phyloP scores from a whole-genome alignment of 2,888 invertebrate species.

The Metallyticus violacea region DNA sequence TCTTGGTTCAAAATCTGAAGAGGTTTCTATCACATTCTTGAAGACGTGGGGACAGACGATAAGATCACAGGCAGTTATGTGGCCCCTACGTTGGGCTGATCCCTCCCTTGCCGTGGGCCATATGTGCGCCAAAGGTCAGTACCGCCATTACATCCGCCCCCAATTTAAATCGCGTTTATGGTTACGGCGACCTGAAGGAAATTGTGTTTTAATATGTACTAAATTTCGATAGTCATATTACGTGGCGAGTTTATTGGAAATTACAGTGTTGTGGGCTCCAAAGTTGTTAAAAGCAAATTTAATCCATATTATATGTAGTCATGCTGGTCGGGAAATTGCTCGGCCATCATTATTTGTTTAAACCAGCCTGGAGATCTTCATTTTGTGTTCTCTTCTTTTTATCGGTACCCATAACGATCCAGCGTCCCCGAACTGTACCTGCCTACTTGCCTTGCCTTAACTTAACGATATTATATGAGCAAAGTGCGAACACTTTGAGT shows the following conservation, averaged over 20 bases:
- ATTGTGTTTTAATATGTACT: slow-evolving; percentile 9
- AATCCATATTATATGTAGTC: background rate
- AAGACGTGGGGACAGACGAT: too few relatives aligned
- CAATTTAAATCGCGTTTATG: background rate
- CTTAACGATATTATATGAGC: too few relatives aligned
- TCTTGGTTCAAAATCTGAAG: too few relatives aligned
- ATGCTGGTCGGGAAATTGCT: background rate
- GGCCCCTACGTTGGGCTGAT: too few relatives aligned
- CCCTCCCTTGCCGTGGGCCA: background rate
- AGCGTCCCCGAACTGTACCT: background rate
- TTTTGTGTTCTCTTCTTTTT: background rate
- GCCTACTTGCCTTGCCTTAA: too few relatives aligned
- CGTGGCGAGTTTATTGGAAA: background rate
- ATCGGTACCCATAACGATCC: background rate
- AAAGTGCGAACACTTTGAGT: too few relatives aligned
- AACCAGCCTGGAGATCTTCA: background rate
- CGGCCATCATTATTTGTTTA: background rate
- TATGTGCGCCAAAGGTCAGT: background rate
- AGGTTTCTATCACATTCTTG: too few relatives aligned
- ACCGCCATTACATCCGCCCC: background rate
- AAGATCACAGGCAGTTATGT: background rate
- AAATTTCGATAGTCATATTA: background rate
- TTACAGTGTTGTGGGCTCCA: background rate
- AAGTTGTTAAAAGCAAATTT: slow-evolving; percentile 20
- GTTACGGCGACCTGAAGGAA: background rate